Conservation (phyloP, 2,113 vertebrate species). For the Parus major region DNA sequence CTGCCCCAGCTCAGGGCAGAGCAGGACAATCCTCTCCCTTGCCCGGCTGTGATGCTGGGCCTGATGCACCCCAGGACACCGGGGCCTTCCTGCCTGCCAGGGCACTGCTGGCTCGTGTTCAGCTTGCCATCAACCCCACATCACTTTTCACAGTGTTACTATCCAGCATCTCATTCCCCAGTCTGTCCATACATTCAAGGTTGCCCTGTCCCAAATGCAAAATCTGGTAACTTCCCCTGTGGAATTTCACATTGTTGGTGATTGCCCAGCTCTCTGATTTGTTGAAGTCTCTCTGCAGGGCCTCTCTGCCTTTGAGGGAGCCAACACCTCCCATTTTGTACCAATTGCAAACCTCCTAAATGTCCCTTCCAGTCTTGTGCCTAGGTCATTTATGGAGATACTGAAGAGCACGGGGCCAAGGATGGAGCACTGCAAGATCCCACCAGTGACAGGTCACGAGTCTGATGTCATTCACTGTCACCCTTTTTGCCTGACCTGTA, state of each 20-base stretch:
- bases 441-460: background rate
- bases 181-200: rapidly evolving
- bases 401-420: rapidly evolving
- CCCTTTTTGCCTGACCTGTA: rapidly evolving
- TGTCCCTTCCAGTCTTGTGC: background rate
- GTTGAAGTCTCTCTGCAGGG: rapidly evolving
- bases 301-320: no score
- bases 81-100: background rate
- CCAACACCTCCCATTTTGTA: background rate
- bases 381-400: rapidly evolving
- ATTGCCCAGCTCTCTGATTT: background rate
- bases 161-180: background rate
- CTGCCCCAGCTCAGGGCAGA: rapidly evolving
- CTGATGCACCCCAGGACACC: rapidly evolving
- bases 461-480: background rate
- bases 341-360: background rate
- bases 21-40: background rate
- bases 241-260: background rate
- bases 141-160: background rate
- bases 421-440: background rate
- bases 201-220: background rate
- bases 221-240: rapidly evolving
- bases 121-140: rapidly evolving
- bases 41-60: rapidly evolving
- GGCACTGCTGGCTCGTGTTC: background rate